phyloP scores from a whole-genome alignment of 2,888 invertebrate species.

The Acanthosepion pharaonis region DNA sequence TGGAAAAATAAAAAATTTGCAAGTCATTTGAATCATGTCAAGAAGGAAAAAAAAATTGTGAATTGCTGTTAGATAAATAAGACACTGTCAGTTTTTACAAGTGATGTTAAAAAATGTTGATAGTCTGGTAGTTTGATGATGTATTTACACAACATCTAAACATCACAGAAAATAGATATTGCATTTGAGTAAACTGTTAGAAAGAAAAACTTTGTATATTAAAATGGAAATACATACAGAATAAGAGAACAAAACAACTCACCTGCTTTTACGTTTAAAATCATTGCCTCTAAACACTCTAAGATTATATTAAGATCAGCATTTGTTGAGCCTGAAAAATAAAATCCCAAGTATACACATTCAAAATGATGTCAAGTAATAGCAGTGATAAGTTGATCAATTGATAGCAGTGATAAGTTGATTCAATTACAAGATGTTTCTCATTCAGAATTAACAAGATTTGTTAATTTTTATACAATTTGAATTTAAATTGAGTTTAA shows the following conservation, averaged over 20 bases:
- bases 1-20: constrained; percentile 51
- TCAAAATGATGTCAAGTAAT: not conserved
- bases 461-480: too few species aligned
- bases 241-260: constrained; percentile 47
- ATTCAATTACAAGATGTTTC: too few species aligned
- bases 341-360: not conserved
- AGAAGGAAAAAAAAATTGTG: not conserved
- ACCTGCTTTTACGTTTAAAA: constrained; percentile 85
- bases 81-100: too few species aligned
- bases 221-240: not conserved
- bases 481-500: too few species aligned
- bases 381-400: not conserved
- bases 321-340: constrained; percentile 76
- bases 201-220: too few species aligned
- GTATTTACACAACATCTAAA: too few species aligned
- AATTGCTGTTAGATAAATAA: not conserved
- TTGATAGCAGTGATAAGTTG: too few species aligned
- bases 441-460: too few species aligned
- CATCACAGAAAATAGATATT: too few species aligned
- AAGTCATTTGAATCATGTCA: not conserved
- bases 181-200: too few species aligned
- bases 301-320: constrained; percentile 81
- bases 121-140: too few species aligned
- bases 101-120: too few species aligned
- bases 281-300: constrained; percentile 81